These are phyloP conservation scores for Albula goreensis DNA, from an alignment of 2,113 vertebrate genomes.

Conservation along the genomic window DNA sequence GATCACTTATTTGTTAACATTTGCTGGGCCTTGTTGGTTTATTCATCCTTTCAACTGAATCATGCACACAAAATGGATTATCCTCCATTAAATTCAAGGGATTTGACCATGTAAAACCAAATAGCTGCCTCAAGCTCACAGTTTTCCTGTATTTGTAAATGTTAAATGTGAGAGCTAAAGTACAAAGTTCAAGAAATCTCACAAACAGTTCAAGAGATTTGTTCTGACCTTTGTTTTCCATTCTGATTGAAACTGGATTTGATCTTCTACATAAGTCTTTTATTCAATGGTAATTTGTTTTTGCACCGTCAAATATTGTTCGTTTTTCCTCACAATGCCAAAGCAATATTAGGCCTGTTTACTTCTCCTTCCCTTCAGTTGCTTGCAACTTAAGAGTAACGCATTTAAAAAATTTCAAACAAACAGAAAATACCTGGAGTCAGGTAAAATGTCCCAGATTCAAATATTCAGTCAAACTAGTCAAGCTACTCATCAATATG, in stretches of 20 bases:
- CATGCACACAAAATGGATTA: not conserved
- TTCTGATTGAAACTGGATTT: not conserved
- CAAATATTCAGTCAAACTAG: slow-evolving; percentile 24
- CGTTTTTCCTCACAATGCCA: not conserved
- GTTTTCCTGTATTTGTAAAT: not conserved
- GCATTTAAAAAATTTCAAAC: not conserved
- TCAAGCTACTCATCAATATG: slow-evolving; percentile 5
- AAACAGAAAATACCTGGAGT: slow-evolving; percentile 10
- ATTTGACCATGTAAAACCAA: not conserved
- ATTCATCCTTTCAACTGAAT: not conserved
- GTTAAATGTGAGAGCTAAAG: not conserved
- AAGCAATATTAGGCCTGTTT: not conserved
- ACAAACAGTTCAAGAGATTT: not conserved
- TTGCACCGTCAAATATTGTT: not conserved
- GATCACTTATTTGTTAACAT: not conserved
- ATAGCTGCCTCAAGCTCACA: not conserved
- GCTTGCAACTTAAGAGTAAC: not conserved
- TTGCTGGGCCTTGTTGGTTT: not conserved
- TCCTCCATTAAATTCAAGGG: not conserved
- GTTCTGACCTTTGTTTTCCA: not conserved
- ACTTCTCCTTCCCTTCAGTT: not conserved
- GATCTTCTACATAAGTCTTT: not conserved
- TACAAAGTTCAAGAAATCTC: not conserved
- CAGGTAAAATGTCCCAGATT: slow-evolving; percentile 20
- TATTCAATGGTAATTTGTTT: not conserved